A percentile compares a stretch with the other conserved stretches of the same genome.
phyloP scores from a whole-genome alignment of 2,888 invertebrate species.

The Drosophila paranaensis region DNA sequence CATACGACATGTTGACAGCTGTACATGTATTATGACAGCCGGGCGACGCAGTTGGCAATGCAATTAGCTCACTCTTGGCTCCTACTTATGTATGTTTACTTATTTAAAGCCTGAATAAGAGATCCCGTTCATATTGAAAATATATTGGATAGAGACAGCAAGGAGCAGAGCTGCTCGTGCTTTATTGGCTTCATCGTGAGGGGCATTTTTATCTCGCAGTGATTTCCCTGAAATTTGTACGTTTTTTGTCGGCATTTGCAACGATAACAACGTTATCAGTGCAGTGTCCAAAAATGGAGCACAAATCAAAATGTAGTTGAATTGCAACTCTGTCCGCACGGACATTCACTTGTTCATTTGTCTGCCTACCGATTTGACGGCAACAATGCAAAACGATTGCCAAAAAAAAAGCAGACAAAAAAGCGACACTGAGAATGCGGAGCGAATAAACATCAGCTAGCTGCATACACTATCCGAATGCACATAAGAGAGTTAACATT shows the following conservation, averaged over 20 bases:
- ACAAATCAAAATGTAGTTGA: slow-evolving; percentile 67
- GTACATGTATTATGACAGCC: slow-evolving; percentile 8
- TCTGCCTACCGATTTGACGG: slow-evolving; percentile 52
- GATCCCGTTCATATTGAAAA: neutral
- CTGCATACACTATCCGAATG: slow-evolving; percentile 7
- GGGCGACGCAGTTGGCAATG: slow-evolving; percentile 16
- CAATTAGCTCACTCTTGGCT: slow-evolving; percentile 1
- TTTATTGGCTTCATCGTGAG: slow-evolving; percentile 26
- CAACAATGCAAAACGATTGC: slow-evolving; percentile 26
- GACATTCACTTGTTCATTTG: slow-evolving; percentile 48
- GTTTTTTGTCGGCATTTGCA: slow-evolving; percentile 14
- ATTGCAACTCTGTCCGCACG: slow-evolving; percentile 22
- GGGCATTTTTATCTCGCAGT: slow-evolving; percentile 24
- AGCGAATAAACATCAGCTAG: neutral
- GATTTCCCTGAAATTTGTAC: slow-evolving; percentile 9
- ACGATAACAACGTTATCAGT: slow-evolving; percentile 63
- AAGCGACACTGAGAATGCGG: neutral
- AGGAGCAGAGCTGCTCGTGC: neutral
- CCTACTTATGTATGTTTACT: neutral
- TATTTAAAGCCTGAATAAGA: neutral
- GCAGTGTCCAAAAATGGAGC: slow-evolving; percentile 55
- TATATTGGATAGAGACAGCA: slow-evolving; percentile 4
- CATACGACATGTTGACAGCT: slow-evolving; percentile 29
- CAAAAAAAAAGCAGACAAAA: slow-evolving; percentile 3
- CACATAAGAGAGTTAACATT: neutral